phyloP scores from a whole-genome alignment of 1,140 invertebrate genomes.

The Ceratosolen fusciceps region DNA sequence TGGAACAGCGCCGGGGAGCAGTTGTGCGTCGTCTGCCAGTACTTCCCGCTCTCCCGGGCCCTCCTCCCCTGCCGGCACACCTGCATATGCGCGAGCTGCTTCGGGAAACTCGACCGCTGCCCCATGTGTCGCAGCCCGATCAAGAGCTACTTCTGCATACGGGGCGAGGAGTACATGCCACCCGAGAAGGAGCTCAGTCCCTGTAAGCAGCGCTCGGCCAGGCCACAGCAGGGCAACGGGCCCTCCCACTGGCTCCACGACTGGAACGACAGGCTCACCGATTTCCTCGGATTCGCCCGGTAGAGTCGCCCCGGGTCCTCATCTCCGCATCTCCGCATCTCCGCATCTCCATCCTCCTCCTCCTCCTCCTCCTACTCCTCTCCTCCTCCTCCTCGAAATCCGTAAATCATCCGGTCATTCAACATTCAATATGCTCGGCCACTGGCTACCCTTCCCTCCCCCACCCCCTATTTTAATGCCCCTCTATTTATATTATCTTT shows the following conservation, averaged over 20 bases:
- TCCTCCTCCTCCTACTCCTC: neutral
- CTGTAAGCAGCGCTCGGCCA: slow-evolving; percentile 63
- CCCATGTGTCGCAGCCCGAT: slow-evolving; percentile 87
- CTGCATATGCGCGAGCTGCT: slow-evolving; percentile 85
- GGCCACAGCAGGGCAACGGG: slow-evolving; percentile 54
- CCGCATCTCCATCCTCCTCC: neutral
- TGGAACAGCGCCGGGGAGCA: slow-evolving; percentile 76
- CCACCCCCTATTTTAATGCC: too few relatives aligned
- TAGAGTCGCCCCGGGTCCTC: slow-evolving; percentile 51
- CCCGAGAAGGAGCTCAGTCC: slow-evolving; percentile 71
- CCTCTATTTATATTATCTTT: too few relatives aligned
- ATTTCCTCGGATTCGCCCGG: slow-evolving; percentile 76
- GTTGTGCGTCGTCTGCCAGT: slow-evolving; percentile 86
- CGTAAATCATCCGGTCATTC: too few relatives aligned
- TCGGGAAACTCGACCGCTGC: slow-evolving; percentile 81
- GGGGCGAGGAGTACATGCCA: slow-evolving; percentile 81
- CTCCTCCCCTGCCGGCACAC: slow-evolving; percentile 86
- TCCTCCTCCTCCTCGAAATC: neutral
- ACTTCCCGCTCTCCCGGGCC: slow-evolving; percentile 81
- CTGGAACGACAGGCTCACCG: slow-evolving; percentile 76
- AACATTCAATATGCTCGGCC: too few relatives aligned
- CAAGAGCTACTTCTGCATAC: slow-evolving; percentile 84
- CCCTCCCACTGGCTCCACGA: slow-evolving; percentile 74
- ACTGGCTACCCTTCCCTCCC: too few relatives aligned
- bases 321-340: neutral